Conservation (phyloP, 2,888 invertebrate species). For the Seira ritae region DNA sequence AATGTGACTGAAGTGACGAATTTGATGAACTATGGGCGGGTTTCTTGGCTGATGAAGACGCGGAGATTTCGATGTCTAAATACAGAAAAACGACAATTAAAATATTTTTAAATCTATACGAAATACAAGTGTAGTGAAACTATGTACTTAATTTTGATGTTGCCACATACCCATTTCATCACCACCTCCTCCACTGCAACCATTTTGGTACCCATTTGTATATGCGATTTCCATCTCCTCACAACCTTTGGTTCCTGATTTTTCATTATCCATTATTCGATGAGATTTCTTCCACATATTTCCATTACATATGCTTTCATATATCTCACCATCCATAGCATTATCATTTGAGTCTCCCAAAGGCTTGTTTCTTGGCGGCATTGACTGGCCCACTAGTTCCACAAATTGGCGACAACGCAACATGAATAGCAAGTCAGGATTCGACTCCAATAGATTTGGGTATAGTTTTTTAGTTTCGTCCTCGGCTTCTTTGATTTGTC, state of each 20-base stretch:
- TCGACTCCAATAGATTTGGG: slow-evolving; percentile 94
- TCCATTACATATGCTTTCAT: slow-evolving; percentile 68
- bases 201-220: slow-evolving; percentile 81
- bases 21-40: slow-evolving; percentile 69
- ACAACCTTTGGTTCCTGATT: slow-evolving; percentile 61
- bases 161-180: slow-evolving; percentile 77
- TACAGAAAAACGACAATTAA: background rate
- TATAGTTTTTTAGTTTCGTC: slow-evolving; percentile 91
- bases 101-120: background rate
- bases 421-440: slow-evolving; percentile 94
- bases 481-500: slow-evolving; percentile 97
- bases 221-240: slow-evolving; percentile 73
- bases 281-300: slow-evolving; percentile 62
- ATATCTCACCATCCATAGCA: slow-evolving; percentile 52
- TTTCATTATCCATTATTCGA: slow-evolving; percentile 54
- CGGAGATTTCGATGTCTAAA: slow-evolving; percentile 70
- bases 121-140: background rate
- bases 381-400: slow-evolving; percentile 87
- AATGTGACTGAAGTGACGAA: slow-evolving; percentile 67
- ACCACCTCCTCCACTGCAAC: slow-evolving; percentile 79
- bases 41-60: slow-evolving; percentile 67
- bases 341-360: slow-evolving; percentile 53
- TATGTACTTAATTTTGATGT: background rate
- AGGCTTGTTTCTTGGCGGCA: slow-evolving; percentile 65
- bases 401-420: slow-evolving; percentile 99